These are phyloP conservation scores for Pelecanoides urinatrix DNA, from an alignment of 2,113 vertebrate genomes.

Conservation along the genomic window DNA sequence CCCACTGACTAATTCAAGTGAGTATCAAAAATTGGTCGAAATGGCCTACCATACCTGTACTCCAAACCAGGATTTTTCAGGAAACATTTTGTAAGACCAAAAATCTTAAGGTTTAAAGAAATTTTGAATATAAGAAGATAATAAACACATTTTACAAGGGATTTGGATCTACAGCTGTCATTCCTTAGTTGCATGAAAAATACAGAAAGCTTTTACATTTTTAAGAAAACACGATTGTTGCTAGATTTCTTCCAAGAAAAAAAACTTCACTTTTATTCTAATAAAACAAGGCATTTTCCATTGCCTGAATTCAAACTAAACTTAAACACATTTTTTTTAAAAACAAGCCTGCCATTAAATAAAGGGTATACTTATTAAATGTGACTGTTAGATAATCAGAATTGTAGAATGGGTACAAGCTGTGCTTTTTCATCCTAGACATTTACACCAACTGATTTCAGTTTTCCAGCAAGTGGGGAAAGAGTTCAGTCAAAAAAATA, in stretches of 20 bases:
- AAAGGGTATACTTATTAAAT: background rate
- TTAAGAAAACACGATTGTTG: background rate
- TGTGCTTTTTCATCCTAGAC: constrained; percentile 30
- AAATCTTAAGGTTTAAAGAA: background rate
- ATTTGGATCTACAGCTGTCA: background rate
- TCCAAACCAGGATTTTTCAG: background rate
- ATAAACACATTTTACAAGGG: background rate
- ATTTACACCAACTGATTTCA: background rate
- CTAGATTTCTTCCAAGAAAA: background rate
- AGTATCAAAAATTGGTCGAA: background rate
- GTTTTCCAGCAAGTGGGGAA: background rate
- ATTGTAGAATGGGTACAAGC: constrained; percentile 8
- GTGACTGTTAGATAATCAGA: constrained; percentile 4
- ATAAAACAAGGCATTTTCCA: background rate
- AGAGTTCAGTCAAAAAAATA: background rate
- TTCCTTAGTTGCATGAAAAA: background rate
- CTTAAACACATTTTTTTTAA: background rate
- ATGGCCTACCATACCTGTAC: background rate
- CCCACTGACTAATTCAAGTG: background rate
- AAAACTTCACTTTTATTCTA: background rate
- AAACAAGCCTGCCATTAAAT: background rate
- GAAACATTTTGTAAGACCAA: background rate
- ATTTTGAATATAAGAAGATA: background rate
- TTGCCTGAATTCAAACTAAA: constrained; percentile 24
- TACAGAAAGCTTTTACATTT: background rate